Base-by-base conservation (phyloP, 2,113 vertebrate species). In the Globicephala melas region DNA sequence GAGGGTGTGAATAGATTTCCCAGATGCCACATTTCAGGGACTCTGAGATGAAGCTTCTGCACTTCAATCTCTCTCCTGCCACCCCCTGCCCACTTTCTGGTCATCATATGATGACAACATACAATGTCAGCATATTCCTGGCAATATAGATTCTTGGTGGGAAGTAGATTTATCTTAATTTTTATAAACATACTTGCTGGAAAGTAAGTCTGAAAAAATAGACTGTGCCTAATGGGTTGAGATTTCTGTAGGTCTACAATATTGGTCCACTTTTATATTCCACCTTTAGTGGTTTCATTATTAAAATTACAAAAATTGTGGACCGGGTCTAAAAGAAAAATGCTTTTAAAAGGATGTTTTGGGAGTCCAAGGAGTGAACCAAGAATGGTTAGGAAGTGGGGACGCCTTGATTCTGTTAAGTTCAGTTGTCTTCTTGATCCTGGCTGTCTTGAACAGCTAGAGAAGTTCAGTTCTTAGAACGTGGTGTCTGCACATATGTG, bases 141-240 rank as follows among this genome's bases (percentile, higher is more conserved):
- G 21, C 68, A 73, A 60, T 95, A 58, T 60, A 50, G 50, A 81
- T 21, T 90, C 86, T 44, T 86, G 67, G 73, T 13, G 5, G 41
- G 28, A 95, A 97, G 67, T 81, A 70, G 47, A 91, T 89, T 87
- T 88, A 88, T 70, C 68, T 93, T 60, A 83, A 88, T 68, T 83
- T 96, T 96, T 92, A 89, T 79, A 89, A 96, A 80, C 20, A n/a
- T 77, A 28, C 41, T 50, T 87, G 20, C 15, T 74, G 31, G 76
- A 91, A 96, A 83, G 25, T 28, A 47, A 63, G 55, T 85, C n/a
- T 77, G 76, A 65, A 84, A 94, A 71, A 81, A 47, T 8, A 80
- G 47, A 58, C 15, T 26, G 2, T 62, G 18, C 21, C 20, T 88
- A 53, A 11, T 33, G 8, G 23, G 20, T 84, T 93, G 82, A 7